Evolutionary conservation across 2,113 vertebrate genomes (phyloP), one percentile per base, ranked within the genome.

Genomic region (Dromiciops gliroides): DNA sequence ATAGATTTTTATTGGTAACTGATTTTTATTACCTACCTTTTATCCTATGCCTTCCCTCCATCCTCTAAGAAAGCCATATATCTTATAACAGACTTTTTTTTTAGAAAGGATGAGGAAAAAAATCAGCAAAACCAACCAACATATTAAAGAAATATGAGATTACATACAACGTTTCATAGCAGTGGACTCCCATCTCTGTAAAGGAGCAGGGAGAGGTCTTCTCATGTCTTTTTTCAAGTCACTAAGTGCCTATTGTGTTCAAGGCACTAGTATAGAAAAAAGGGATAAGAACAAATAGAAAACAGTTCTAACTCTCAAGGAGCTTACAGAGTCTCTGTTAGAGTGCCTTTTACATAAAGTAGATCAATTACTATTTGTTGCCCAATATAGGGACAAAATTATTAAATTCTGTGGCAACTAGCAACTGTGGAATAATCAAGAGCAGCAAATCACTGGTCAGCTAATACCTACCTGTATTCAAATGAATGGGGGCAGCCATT

Each of bases 361-460:
- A 83, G 19, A 44, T 44, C 16, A 44, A 83, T 83, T 83, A 44
- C n/a, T 83, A 50, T 51, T 44, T 24, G 19, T 52, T 93, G 48
- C 37, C 92, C 47, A 88, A 92, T 91, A 50, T 25, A 48, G 60
- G 48, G 90, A 92, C 31, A 67, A 49, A 91, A 97, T 50, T 26
- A 31, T 26, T 48, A 51, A 37, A 89, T 53, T 92, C 50, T 95
- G n/a, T 92, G 88, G 50, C 48, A 26, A 10, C 56, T 37, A 67
- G 9, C 28, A 67, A 67, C 31, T 67, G 56, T 22, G 19, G 8
- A 31, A 22, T 16, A n/a, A 83, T 83, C 37, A 22, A 31, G 22
- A 31, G 19, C 48, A 23, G n/a, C 44, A 89, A 51, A 52, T 37
- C 19, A 90, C 90, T 67, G 31, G 31, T 60, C 10, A 31, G 28